Conservation (phyloP, 2,797 vertebrate genomes). For the Iguana delicatissima region DNA sequence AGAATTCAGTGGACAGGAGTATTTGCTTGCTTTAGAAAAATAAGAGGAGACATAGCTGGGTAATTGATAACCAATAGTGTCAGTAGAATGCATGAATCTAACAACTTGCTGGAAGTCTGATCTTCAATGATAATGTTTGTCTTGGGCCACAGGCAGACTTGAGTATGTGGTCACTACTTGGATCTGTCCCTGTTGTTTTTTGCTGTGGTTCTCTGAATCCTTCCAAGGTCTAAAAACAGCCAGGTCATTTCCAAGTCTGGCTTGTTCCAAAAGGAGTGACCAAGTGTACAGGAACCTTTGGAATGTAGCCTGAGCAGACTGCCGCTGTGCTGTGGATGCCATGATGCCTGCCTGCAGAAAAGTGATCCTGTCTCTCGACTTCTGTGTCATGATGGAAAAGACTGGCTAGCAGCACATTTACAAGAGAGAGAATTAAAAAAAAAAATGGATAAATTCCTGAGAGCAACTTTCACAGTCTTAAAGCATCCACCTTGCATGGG, state of each 20-base stretch:
- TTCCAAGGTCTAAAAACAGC: constrained; percentile 39
- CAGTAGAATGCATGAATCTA: neutral
- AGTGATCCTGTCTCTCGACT: neutral
- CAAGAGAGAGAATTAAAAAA: neutral
- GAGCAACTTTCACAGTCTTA: neutral
- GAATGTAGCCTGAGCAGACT: constrained; percentile 21
- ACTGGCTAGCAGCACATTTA: neutral
- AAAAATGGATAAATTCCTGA: neutral
- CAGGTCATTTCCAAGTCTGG: constrained; percentile 28
- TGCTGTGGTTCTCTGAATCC: neutral
- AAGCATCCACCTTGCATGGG: neutral
- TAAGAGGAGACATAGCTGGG: neutral
- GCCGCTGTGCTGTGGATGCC: neutral
- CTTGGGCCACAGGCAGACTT: neutral
- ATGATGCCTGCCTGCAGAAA: neutral
- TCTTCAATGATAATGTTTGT: neutral
- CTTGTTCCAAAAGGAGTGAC: constrained; percentile 30
- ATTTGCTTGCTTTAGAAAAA: neutral
- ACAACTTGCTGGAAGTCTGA: neutral
- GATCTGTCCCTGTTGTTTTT: neutral
- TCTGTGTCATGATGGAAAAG: neutral
- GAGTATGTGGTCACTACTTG: neutral
- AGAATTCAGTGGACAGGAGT: neutral
- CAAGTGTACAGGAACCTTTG: constrained; percentile 23
- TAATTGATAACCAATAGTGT: neutral